Evolutionary conservation across 2,113 vertebrate genomes (phyloP).

Genomic region (Ahaetulla prasina): DNA sequence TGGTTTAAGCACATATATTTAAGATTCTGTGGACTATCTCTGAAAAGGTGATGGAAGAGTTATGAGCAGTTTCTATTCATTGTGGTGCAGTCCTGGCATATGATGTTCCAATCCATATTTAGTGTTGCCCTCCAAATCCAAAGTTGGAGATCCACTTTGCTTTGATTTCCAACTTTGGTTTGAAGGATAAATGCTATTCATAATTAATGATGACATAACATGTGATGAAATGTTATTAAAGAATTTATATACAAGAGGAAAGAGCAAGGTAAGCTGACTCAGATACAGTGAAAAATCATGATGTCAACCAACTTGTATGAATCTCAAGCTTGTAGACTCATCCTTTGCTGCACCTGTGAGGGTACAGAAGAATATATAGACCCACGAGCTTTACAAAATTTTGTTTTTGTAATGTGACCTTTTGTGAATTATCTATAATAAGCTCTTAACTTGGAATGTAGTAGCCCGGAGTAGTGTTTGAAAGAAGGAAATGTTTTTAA

Average conservation of each 20-base stretch:
- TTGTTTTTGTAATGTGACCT: not conserved
- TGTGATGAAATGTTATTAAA: not conserved
- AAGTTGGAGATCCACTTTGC: not conserved
- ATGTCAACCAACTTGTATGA: not conserved
- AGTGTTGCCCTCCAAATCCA: not conserved
- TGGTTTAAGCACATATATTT: not conserved
- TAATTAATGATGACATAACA: not conserved
- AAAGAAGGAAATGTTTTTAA: not conserved
- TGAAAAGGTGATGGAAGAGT: not conserved
- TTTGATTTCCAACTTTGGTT: not conserved
- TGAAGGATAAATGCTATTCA: not conserved
- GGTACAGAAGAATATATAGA: not conserved
- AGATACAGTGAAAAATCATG: not conserved
- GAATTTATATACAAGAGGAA: not conserved
- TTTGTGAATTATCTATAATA: not conserved
- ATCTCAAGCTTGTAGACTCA: not conserved
- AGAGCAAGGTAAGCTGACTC: not conserved
- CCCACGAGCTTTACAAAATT: not conserved
- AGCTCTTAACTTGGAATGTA: not conserved
- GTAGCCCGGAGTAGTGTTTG: not conserved
- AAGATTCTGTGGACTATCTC: not conserved
- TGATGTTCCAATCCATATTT: not conserved
- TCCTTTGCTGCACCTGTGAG: not conserved
- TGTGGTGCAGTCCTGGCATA: not conserved
- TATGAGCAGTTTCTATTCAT: not conserved